Conservation (phyloP, 2,113 vertebrate species). For the Ochotona curzoniae region DNA sequence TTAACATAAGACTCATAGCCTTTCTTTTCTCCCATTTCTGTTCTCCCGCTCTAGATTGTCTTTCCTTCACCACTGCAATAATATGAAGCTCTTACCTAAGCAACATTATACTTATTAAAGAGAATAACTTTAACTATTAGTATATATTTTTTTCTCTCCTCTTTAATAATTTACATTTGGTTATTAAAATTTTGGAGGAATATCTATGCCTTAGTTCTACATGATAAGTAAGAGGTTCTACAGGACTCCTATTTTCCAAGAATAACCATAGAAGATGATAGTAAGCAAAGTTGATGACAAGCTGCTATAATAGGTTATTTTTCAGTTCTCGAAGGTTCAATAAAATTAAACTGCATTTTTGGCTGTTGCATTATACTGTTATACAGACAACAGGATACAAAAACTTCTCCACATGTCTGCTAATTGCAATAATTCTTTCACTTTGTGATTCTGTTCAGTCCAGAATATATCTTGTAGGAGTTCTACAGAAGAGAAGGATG, state of each 20-base stretch:
- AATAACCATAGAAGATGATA: not conserved
- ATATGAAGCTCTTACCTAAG: not conserved
- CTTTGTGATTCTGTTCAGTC: constrained; percentile 13
- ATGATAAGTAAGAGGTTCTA: not conserved
- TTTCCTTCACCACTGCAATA: not conserved
- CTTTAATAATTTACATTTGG: not conserved
- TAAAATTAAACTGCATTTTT: constrained; percentile 16
- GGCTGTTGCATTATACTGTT: not conserved
- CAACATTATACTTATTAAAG: constrained; percentile 13
- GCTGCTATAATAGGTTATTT: not conserved
- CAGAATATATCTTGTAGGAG: not conserved
- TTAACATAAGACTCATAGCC: not conserved
- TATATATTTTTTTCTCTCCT: not conserved
- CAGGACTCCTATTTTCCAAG: not conserved
- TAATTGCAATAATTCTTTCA: not conserved
- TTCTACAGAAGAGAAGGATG: not conserved
- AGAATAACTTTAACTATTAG: not conserved
- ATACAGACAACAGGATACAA: not conserved
- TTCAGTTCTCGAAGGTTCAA: constrained; percentile 29
- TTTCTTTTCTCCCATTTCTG: not conserved
- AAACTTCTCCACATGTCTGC: not conserved
- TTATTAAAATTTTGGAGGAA: not conserved
- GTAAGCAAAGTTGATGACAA: not conserved
- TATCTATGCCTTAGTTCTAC: not conserved
- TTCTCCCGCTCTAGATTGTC: constrained; percentile 19